Base-by-base conservation (phyloP, 2,113 vertebrate genomes). In the Tetrax tetrax region DNA sequence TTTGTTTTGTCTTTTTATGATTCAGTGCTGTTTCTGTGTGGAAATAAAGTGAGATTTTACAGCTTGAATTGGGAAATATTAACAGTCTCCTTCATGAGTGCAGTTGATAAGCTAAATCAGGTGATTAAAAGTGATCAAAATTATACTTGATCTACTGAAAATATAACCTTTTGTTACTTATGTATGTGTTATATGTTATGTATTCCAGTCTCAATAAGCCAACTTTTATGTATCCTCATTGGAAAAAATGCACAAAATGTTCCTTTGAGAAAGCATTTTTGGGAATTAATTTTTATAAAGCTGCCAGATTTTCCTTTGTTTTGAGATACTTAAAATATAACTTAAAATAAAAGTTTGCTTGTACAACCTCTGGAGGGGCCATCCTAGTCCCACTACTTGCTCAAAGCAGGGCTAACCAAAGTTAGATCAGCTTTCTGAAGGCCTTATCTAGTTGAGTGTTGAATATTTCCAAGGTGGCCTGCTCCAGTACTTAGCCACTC, bases 21-120 rank as follows among this genome's bases (percentile, higher is more conserved):
- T 95, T 96, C 93, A 93, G 7, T 83, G 70, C 61, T 91, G 50
- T 65, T 96, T 93, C 78, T 91, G 14, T 95, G 33, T 84, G 38
- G 33, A 89, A 82, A 84, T 89, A 82, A 94, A 91, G 43, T 91
- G 76, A 91, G 69, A 81, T 95, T 95, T 92, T 84, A 71, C 35
- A 70, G 64, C 35, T 51, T 92, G 64, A 81, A 71, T 90, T 89
- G 51, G 71, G 65, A 84, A 93, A 60, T 91, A 72, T 33, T 89
- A 89, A 81, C 80, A 63, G 47, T 65, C 10, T 89, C 8, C 64
- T 89, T 84, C 43, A 79, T 65, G 10, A 94, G 7, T 79, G 69
- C 57, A 72, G 25, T 12, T 90, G 77, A 87, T 92, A 89, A 89
- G 56, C 65, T 89, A 93, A 92, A 82, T 56, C 41, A 89, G 38